Evolutionary conservation across 2,113 vertebrate genomes (phyloP), one percentile per base, ranked within the genome.

Genomic region (Chroicocephalus ridibundus): DNA sequence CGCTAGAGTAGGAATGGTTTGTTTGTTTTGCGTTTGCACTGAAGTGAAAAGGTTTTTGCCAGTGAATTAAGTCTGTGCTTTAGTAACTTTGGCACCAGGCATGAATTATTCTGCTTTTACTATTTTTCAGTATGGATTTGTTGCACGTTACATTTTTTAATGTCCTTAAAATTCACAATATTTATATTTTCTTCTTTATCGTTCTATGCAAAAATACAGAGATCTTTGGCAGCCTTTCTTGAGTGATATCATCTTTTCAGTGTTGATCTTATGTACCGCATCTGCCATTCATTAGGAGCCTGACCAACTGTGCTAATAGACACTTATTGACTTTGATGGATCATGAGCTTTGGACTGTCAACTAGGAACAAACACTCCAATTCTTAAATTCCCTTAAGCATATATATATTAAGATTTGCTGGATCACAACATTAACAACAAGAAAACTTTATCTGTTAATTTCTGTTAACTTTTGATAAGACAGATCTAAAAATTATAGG

Each of bases 201-300:
- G 20, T 82, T 64, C n/a, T 90, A 2, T 65, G 15, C 15, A 86
- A 93, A 69, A 34, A 82, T 49, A 31, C 25, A 77, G 57, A 46
- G 47, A 24, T 60, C 17, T 72, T 86, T 62, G 57, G 13, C 57
- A 64, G 36, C 64, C 49, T 76, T 90, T 52, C 55, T 82, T 85
- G 21, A 80, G 31, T 87, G 65, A 68, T 42, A 60, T 36, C 9
- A 40, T 60, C 58, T 65, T 65, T 85, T 74, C 24, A 61, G 0
- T 80, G 20, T 47, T 90, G 49, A 57, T 88, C 87, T 82, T 69
- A 25, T 36, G 11, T 54, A 32, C 27, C 57, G 34, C 74, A 95
- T 92, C 57, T 96, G 51, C 32, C 86, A 38, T 82, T 96, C 49
- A 78, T 96, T 94, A 90, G 47, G 27, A 84, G 31, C 36, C 54